phyloP scores from a whole-genome alignment of 2,888 invertebrate genomes.

The Acleris emargana region DNA sequence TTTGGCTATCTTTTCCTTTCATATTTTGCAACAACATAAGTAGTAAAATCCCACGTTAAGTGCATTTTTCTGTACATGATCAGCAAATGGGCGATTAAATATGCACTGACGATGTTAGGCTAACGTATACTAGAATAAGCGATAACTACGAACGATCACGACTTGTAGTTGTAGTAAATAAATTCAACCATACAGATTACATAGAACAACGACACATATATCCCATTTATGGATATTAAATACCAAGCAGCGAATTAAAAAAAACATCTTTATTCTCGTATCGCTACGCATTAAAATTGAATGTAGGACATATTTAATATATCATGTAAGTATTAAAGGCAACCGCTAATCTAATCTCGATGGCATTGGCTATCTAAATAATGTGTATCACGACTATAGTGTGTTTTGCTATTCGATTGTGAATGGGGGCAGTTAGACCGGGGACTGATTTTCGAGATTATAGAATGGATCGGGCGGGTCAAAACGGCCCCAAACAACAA shows the following conservation, averaged over 20 bases:
- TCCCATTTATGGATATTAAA: neutral
- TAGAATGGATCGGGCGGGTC: constrained; percentile 49
- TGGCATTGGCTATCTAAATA: constrained; percentile 48
- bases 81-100: neutral
- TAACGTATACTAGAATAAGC: neutral
- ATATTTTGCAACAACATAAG: too few relatives aligned
- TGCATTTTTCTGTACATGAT: too few relatives aligned
- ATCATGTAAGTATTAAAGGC: constrained; percentile 42
- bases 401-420: constrained; percentile 60
- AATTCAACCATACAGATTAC: neutral
- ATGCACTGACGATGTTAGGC: neutral
- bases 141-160: neutral
- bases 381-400: constrained; percentile 57
- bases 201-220: neutral
- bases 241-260: too few relatives aligned
- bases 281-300: constrained; percentile 11
- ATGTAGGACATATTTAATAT: constrained; percentile 26
- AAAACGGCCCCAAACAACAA: constrained; percentile 11
- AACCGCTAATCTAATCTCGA: constrained; percentile 54
- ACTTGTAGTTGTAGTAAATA: neutral
- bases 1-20: too few relatives aligned
- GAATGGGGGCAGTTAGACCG: constrained; percentile 53
- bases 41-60: too few relatives aligned
- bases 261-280: constrained; percentile 5
- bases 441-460: constrained; percentile 53